Percentiles rank a stretch among this genome's conserved stretches.
Conservation (phyloP, 2,113 vertebrate species). For the Poecile atricapillus region DNA sequence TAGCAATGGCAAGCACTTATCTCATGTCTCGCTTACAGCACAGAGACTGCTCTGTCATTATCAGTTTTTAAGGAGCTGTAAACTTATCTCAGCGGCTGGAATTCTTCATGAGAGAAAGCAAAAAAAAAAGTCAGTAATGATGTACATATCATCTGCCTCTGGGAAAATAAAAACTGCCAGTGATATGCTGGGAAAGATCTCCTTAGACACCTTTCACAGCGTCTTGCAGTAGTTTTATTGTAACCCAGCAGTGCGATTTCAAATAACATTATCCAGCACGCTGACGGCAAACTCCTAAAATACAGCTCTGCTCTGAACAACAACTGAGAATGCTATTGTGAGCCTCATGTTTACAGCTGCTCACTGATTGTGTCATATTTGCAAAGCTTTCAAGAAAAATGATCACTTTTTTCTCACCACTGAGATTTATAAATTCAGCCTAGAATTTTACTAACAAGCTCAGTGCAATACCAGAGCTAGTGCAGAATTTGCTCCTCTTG, state of each 20-base stretch:
- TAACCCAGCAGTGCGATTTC: slow-evolving; percentile 33
- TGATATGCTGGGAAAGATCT: slow-evolving; percentile 60
- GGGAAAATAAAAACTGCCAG: slow-evolving; percentile 62
- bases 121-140: slow-evolving; percentile 33
- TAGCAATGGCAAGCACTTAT: slow-evolving; percentile 40
- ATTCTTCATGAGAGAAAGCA: slow-evolving; percentile 10
- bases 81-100: slow-evolving; percentile 66
- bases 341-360: neutral
- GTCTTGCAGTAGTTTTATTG: slow-evolving; percentile 18
- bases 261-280: neutral
- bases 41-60: slow-evolving; percentile 54
- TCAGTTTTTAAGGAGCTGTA: slow-evolving; percentile 54
- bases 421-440: neutral
- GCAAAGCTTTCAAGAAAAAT: slow-evolving; percentile 19
- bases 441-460: neutral
- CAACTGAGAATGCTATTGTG: neutral
- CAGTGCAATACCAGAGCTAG: neutral
- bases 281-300: slow-evolving; percentile 43
- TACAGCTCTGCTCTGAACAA: slow-evolving; percentile 6
- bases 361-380: neutral
- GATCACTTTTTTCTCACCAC: neutral
- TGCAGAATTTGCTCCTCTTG: neutral
- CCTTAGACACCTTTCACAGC: slow-evolving; percentile 21
- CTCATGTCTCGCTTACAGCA: slow-evolving; percentile 9
- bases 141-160: slow-evolving; percentile 65